phyloP scores from a whole-genome alignment of 2,113 vertebrate species.

The Colossoma macropomum region DNA sequence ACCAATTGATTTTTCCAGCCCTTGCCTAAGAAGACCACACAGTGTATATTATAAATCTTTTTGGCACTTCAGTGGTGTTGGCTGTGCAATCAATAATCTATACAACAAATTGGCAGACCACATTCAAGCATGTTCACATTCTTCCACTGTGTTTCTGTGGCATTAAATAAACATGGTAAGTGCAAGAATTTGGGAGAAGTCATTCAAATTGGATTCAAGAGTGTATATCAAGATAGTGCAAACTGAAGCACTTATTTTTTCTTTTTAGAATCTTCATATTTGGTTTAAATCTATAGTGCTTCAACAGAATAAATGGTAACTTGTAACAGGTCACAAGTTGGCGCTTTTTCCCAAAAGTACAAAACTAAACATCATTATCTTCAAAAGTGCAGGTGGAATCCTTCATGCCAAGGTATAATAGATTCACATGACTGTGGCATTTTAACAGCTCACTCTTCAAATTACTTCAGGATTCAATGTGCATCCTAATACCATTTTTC shows the following conservation, averaged over 20 bases:
- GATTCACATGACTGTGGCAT: conserved; percentile 3
- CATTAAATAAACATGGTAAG: conserved; percentile 1
- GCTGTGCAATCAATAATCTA: conserved; percentile 26
- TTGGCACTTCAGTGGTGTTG: conserved; percentile 21
- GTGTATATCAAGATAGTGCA: conserved; percentile 1
- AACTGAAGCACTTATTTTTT: background rate
- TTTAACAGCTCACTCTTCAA: background rate
- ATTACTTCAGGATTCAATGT: background rate
- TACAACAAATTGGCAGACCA: background rate
- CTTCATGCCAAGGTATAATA: conserved; percentile 5
- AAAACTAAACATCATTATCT: background rate
- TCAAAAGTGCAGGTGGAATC: background rate
- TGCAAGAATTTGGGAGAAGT: background rate
- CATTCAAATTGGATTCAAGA: background rate
- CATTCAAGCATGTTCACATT: conserved; percentile 1
- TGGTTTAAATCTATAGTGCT: conserved; percentile 2
- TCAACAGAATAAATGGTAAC: background rate
- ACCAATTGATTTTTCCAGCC: conserved; percentile 4
- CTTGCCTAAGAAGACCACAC: conserved; percentile 30
- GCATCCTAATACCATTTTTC: background rate
- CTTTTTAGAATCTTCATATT: background rate
- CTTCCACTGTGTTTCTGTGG: conserved; percentile 14
- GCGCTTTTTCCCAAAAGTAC: background rate
- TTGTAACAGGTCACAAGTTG: background rate
- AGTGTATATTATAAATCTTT: conserved; percentile 27